Evolutionary conservation across 2,888 invertebrate genomes (phyloP), one percentile per base, ranked within the genome.

Genomic region (Dorcus hopei): DNA sequence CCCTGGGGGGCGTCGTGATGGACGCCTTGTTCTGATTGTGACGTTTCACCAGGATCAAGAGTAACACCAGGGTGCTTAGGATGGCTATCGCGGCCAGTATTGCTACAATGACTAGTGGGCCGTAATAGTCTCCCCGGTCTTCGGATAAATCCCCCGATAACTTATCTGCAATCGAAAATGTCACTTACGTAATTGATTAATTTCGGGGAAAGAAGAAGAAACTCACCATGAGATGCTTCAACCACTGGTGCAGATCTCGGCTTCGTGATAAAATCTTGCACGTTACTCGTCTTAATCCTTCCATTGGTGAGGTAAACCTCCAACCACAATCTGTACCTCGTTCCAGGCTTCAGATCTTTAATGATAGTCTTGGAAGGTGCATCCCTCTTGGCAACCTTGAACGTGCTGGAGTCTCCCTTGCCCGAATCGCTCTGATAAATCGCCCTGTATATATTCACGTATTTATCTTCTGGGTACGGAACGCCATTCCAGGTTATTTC

Each of bases 251-350:
- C 80, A 50, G 82, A 77, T 58, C 89, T 85, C 1, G 92, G 87
- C 73, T 93, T 93, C 0, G 95, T 95, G 41, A 88, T 85, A 63
- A 95, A 91, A 71, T 93, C 92, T 69, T 94, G 85, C 0, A 94
- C 93, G 69, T 95, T 94, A 72, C 93, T 94, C 54, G 92, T 92
- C 76, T 93, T 92, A 60, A 92, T 90, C 74, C 90, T 90, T 14
- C 95, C 95, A 74, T 95, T 95, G 0, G 93, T 93, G 41, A 95
- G 80, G 77, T 93, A 95, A 64, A 94, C 85, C 72, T 95, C 95
- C 63, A 95, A 78, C 94, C 95, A 95, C 19, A 95, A 81, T 47
- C 92, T 87, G 74, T 94, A 95, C 71, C 93, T 87, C 11, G 91
- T 89, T 51, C 91, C 88, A 0, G 94, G 89, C 71, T 89, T 88